phyloP scores from a whole-genome alignment of 2,888 invertebrate genomes.

The Elysia crispata region DNA sequence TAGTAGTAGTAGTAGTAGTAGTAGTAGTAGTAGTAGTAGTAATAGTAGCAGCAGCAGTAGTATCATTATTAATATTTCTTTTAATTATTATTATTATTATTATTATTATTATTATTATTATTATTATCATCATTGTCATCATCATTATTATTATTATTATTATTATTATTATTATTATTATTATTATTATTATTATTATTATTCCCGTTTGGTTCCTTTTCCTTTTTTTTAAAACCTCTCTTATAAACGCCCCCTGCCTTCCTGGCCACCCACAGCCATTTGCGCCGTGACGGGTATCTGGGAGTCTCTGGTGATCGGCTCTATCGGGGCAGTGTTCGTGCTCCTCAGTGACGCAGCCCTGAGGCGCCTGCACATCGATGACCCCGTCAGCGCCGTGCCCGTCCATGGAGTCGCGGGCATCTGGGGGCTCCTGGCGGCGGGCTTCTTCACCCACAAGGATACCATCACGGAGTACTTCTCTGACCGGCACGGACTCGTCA shows the following conservation, averaged over 20 bases:
- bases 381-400: conserved; percentile 94
- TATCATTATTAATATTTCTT: too few relatives aligned
- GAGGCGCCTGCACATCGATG: conserved; percentile 88
- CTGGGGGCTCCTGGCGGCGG: conserved; percentile 61
- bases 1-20: conserved; percentile 38
- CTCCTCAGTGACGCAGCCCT: conserved; percentile 86
- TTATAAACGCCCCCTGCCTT: too few relatives aligned
- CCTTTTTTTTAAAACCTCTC: too few relatives aligned
- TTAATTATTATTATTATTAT: too few relatives aligned
- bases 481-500: conserved; percentile 49
- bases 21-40: too few relatives aligned
- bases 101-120: too few relatives aligned
- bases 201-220: too few relatives aligned
- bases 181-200: too few relatives aligned
- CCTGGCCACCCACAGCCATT: conserved; percentile 60
- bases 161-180: too few relatives aligned
- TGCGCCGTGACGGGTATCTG: conserved; percentile 86
- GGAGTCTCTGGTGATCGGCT: conserved; percentile 91
- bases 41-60: too few relatives aligned
- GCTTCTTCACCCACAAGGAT: conserved; percentile 56
- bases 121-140: too few relatives aligned
- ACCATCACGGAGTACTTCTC: conserved; percentile 50
- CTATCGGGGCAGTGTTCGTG: conserved; percentile 86
- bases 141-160: too few relatives aligned
- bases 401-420: conserved; percentile 69